Evolutionary conservation across 2,113 vertebrate species (phyloP).

Genomic region (Centropus bengalensis): DNA sequence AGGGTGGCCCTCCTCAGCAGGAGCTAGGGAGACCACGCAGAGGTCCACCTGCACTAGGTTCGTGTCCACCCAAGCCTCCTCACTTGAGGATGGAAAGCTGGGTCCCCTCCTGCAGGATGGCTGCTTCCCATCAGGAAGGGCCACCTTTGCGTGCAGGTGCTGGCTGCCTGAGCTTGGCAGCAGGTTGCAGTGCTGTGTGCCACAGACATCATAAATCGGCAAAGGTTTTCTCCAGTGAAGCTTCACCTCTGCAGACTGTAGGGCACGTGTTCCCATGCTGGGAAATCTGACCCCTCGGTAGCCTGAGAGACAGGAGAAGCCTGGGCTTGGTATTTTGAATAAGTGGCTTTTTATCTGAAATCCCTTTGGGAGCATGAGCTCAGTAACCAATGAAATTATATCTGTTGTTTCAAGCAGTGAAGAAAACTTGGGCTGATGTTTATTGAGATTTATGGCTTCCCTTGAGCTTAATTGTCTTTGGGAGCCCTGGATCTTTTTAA

Average conservation of each 20-base stretch:
- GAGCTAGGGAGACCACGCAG: too few relatives aligned
- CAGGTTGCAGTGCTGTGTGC: background rate
- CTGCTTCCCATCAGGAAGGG: fast-evolving
- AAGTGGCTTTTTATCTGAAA: constrained; percentile 79
- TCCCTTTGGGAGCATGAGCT: constrained; percentile 77
- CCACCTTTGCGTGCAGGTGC: background rate
- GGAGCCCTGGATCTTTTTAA: constrained; percentile 73
- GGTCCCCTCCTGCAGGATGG: background rate
- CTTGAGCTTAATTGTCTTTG: constrained; percentile 76
- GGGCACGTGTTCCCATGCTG: constrained; percentile 22
- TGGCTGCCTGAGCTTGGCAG: background rate
- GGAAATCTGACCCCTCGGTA: constrained; percentile 62
- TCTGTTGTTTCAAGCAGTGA: constrained; percentile 79
- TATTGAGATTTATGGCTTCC: constrained; percentile 80
- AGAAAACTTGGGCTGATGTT: constrained; percentile 71
- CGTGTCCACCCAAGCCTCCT: fast-evolving
- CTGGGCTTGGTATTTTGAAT: constrained; percentile 67
- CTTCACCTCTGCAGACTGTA: constrained; percentile 11
- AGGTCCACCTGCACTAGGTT: background rate
- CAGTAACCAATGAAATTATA: constrained; percentile 74
- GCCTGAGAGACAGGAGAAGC: constrained; percentile 58
- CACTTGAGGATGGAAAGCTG: background rate
- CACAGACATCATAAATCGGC: constrained; percentile 29
- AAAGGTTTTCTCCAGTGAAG: background rate
- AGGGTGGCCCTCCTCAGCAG: too few relatives aligned